Conservation (phyloP, 2,888 invertebrate species). For the Ceratothoa steindachneri region DNA sequence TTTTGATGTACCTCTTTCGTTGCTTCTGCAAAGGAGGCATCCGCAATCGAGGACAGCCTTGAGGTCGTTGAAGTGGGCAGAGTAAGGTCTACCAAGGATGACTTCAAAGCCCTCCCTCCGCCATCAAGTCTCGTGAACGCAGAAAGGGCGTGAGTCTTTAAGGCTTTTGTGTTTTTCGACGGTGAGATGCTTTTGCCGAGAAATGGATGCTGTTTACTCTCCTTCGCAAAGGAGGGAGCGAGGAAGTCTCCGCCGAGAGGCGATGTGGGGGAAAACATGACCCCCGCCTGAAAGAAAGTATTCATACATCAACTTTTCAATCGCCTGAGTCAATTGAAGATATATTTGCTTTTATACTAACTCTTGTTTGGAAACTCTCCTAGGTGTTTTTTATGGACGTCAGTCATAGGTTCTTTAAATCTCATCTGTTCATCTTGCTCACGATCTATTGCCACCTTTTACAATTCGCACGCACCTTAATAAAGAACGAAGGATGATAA, state of each 20-base stretch:
- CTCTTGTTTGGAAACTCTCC: no score
- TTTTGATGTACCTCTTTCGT: background rate
- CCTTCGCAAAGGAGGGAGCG: background rate
- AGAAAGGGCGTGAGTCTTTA: constrained; percentile 42
- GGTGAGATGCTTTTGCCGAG: background rate
- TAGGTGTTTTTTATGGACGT: no score
- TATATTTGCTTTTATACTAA: no score
- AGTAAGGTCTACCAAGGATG: background rate
- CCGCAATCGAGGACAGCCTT: background rate
- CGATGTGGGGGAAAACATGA: constrained; percentile 20
- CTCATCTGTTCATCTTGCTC: no score
- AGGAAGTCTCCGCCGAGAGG: background rate
- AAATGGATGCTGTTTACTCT: background rate
- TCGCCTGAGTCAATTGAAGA: no score
- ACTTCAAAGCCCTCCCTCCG: background rate
- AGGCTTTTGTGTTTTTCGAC: background rate
- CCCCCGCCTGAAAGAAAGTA: constrained; percentile 23
- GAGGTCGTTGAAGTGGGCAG: background rate
- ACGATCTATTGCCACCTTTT: no score
- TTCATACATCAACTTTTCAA: no score
- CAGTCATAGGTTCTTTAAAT: no score
- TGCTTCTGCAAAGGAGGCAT: background rate
- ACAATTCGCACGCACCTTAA: no score
- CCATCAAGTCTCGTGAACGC: constrained; percentile 37
- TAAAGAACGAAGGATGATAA: no score